Conservation (phyloP, 2,888 invertebrate genomes). For the Apodemia zela region DNA sequence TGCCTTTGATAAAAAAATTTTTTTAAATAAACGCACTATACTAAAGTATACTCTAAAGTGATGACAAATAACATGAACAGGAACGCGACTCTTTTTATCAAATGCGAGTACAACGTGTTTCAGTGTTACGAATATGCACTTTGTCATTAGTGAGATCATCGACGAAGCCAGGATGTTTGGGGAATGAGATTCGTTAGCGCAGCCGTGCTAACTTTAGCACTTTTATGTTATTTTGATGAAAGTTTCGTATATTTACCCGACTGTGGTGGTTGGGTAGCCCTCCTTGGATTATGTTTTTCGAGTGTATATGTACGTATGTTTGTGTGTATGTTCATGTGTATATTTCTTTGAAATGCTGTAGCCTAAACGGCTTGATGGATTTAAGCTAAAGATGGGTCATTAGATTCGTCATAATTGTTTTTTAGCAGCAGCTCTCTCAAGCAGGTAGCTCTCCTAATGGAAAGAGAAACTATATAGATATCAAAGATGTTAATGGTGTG, state of each 20-base stretch:
- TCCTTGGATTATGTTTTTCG: no score
- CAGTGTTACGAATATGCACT: conserved; percentile 60
- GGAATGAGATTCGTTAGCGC: conserved; percentile 28
- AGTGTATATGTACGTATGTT: no score
- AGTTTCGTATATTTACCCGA: conserved; percentile 21
- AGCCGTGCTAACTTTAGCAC: conserved; percentile 13
- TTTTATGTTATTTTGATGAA: conserved; percentile 5
- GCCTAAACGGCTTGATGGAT: no score
- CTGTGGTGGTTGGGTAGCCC: no score
- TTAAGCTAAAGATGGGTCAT: no score
- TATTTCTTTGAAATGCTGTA: no score
- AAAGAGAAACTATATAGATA: no score
- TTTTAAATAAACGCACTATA: background rate
- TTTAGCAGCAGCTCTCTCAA: no score
- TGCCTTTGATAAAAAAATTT: background rate
- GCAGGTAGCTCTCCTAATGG: no score
- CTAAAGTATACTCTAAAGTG: conserved; percentile 2
- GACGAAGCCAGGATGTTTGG: conserved; percentile 37
- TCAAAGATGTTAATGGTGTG: no score
- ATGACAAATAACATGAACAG: conserved; percentile 75
- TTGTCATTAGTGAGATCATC: conserved; percentile 71
- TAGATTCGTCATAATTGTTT: no score
- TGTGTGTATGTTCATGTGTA: no score
- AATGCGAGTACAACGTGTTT: conserved; percentile 55
- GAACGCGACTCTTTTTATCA: conserved; percentile 67